Base-by-base conservation (phyloP, 2,888 invertebrate species). In the Bursaphelenchus okinawaensis region DNA sequence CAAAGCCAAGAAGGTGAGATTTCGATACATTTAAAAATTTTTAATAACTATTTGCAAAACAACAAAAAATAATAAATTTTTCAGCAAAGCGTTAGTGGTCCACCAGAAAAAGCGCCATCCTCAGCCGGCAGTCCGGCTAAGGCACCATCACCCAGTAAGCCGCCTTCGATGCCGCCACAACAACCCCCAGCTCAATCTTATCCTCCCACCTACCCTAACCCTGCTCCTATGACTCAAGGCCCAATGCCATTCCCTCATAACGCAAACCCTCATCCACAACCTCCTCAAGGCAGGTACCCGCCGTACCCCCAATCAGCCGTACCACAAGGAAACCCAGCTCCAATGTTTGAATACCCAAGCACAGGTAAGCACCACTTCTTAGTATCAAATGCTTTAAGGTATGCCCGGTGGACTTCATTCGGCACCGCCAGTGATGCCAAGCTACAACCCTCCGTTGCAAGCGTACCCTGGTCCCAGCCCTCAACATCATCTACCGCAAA, bases 401-500 rank as follows among this genome's bases (percentile, higher is more conserved):
- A 59, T 50, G 51, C 29, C 50, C 28, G 40, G 60, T 27, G 60
- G 60, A 19, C 54, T 59, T 12, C 60, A 59, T 29, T 59, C 60
- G 20, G 60, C 60, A 23, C 60, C 60, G 9, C 60, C 60, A 29
- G 22, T 50, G 9, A 27, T 59, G 16, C 12, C 16, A 3, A 40
- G 23, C 22, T 59, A 40, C 28, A 31, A 22, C 4, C 60, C 60
- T 1, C 27, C 60, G 8, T 16, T 22, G n/a, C 50, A 31, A 8
- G 12, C 55, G 12, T 52, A 40, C 40, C 40, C 40, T 40, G 40
- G 40, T 12, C 40, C 40, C 40, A 40, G 40, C n/a, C 40, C 40
- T 12, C 40, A 40, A 40, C 40, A 40, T 40, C 40, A 40, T 50
- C 24, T 19, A 12, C 24, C 23, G 7, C 54, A 24, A 54, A n/a